Percentiles rank a stretch among this genome's conserved stretches.
phyloP scores from a whole-genome alignment of 2,113 vertebrate genomes.

The Laticauda laticaudata region DNA sequence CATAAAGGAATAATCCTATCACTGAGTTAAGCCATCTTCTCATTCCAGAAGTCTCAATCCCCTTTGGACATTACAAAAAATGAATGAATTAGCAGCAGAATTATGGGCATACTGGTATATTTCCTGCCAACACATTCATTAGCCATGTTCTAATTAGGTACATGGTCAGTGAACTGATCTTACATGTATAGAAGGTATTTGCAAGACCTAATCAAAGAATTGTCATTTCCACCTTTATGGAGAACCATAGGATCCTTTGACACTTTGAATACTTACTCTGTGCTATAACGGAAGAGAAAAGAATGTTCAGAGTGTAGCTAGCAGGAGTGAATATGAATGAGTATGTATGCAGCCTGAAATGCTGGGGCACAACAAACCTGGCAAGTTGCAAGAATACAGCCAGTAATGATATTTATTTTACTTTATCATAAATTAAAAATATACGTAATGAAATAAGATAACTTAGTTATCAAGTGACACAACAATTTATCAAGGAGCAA shows the following conservation, averaged over 20 bases:
- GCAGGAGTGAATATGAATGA: neutral
- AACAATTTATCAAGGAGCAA: neutral
- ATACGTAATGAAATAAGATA: neutral
- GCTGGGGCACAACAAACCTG: neutral
- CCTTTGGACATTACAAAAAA: neutral
- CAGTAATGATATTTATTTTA: neutral
- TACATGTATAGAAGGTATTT: neutral
- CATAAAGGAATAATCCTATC: neutral
- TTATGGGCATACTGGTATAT: neutral
- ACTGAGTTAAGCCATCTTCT: neutral
- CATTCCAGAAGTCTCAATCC: neutral
- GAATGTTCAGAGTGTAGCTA: neutral
- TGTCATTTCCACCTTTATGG: neutral
- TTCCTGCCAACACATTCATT: neutral
- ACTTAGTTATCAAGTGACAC: neutral
- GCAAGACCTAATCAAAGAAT: neutral
- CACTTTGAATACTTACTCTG: neutral
- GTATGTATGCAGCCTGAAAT: neutral
- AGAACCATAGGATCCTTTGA: neutral
- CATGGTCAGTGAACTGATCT: neutral
- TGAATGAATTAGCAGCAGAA: neutral
- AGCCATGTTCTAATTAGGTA: neutral
- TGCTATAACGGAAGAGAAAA: neutral
- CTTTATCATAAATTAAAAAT: neutral
- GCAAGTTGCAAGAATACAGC: neutral